Percentiles rank a stretch among this genome's conserved stretches.
These are phyloP conservation scores for Neodiprion lecontei DNA, from an alignment of 1,140 invertebrate genomes.

Conservation along the genomic window DNA sequence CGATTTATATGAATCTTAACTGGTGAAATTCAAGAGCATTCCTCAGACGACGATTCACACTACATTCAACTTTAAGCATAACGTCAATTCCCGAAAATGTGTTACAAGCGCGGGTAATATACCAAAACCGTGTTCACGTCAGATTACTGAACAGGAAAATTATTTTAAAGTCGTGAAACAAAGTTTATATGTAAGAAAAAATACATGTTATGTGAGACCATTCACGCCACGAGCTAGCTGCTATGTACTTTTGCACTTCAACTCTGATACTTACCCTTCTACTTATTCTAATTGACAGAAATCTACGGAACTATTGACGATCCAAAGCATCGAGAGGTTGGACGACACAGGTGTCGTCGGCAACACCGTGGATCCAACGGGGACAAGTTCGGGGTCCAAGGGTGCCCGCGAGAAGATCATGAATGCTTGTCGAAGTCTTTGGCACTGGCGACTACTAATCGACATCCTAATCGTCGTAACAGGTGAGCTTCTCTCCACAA, in stretches of 20 bases:
- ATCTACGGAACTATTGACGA: background rate
- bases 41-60: background rate
- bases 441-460: background rate
- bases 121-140: background rate
- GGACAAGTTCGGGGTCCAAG: background rate
- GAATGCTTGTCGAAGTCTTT: background rate
- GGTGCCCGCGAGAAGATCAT: background rate
- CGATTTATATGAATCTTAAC: background rate
- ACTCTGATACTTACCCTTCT: too few relatives aligned
- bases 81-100: too few relatives aligned
- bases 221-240: too few relatives aligned
- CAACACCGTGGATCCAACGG: background rate
- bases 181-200: too few relatives aligned
- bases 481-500: background rate
- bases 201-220: too few relatives aligned
- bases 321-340: background rate
- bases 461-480: background rate
- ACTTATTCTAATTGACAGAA: background rate
- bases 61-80: too few relatives aligned
- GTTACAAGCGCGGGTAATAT: too few relatives aligned
- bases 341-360: background rate
- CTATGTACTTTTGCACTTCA: too few relatives aligned
- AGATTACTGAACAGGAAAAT: background rate
- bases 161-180: too few relatives aligned
- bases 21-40: conserved; percentile 5